A percentile compares a stretch with the other conserved stretches of the same genome.
phyloP scores from a whole-genome alignment of 2,113 vertebrate genomes.

The Nycticebus coucang region DNA sequence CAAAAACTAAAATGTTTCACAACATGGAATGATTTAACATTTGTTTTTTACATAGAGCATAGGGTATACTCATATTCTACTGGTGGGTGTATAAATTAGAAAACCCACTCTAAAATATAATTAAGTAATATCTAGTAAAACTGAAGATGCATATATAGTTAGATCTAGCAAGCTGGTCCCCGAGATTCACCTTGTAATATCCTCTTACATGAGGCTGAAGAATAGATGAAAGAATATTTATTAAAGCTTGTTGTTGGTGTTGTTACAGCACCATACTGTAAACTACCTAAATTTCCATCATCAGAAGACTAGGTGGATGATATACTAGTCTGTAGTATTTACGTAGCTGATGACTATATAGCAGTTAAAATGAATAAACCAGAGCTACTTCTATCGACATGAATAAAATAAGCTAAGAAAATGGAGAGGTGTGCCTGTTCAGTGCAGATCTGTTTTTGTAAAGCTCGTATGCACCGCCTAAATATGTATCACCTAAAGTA shows the following conservation, averaged over 20 bases:
- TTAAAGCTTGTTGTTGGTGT: not conserved
- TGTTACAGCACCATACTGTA: not conserved
- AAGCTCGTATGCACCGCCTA: not conserved
- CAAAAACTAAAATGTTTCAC: slow-evolving; percentile 26
- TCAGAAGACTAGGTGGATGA: not conserved
- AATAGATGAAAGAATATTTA: not conserved
- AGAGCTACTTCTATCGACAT: slow-evolving; percentile 5
- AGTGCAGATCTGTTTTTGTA: not conserved
- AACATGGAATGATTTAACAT: slow-evolving; percentile 22
- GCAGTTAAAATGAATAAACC: slow-evolving; percentile 26
- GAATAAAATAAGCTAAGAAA: not conserved
- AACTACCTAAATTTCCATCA: slow-evolving; percentile 21
- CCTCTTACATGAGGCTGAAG: not conserved
- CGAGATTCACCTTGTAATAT: not conserved
- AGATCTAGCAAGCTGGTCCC: not conserved
- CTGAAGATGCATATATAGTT: not conserved
- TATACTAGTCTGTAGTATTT: not conserved
- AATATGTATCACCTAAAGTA: not conserved
- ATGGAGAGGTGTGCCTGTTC: not conserved
- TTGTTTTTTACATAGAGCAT: not conserved
- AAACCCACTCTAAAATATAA: slow-evolving; percentile 4
- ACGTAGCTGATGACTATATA: not conserved
- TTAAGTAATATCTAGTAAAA: slow-evolving; percentile 8
- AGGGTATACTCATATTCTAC: not conserved
- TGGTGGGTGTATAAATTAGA: not conserved